phyloP scores from a whole-genome alignment of 2,113 vertebrate species.

The Brevimyrus niger region DNA sequence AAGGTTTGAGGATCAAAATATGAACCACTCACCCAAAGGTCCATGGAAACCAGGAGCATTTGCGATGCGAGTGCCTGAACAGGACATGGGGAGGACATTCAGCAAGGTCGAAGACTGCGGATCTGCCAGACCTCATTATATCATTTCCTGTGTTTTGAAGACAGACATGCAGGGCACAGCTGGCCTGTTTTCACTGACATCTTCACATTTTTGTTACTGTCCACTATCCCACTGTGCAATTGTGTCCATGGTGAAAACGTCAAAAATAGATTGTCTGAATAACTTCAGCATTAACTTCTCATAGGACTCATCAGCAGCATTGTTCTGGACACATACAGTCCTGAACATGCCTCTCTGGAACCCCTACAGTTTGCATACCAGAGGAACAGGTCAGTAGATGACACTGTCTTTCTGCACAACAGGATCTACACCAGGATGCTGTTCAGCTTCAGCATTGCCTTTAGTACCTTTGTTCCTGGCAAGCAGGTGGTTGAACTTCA shows the following conservation, averaged over 20 bases:
- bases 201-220: neutral
- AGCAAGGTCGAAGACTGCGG: neutral
- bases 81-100: neutral
- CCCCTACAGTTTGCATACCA: neutral
- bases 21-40: neutral
- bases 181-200: neutral
- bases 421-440: neutral
- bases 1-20: neutral
- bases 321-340: neutral
- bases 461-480: neutral
- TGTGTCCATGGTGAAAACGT: neutral
- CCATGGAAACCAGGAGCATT: neutral
- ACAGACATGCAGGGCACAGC: neutral
- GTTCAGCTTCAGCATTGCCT: neutral
- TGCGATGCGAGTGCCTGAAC: neutral
- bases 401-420: neutral
- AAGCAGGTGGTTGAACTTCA: neutral
- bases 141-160: neutral
- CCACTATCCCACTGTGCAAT: neutral
- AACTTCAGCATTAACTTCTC: neutral
- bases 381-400: neutral
- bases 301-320: neutral
- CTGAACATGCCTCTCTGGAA: neutral
- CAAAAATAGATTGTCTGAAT: neutral
- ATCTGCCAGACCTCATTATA: neutral